Percentiles rank a stretch among this genome's conserved stretches.
These are phyloP conservation scores for Mylabris sibirica DNA, from an alignment of 2,888 invertebrate genomes.

Conservation along the genomic window DNA sequence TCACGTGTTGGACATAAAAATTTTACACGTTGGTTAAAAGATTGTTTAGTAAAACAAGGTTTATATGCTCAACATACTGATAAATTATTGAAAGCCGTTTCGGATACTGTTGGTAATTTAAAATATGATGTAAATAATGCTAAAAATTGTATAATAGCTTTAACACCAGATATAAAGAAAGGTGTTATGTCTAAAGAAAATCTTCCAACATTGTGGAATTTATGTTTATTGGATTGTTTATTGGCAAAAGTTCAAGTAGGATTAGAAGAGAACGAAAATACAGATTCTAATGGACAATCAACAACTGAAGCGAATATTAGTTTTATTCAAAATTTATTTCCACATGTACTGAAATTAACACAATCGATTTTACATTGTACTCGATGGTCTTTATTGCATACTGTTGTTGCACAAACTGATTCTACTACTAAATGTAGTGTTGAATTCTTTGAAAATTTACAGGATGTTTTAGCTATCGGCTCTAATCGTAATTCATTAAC, in stretches of 20 bases:
- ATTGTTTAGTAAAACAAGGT: constrained; percentile 89
- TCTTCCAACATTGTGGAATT: constrained; percentile 75
- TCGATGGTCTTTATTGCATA: constrained; percentile 58
- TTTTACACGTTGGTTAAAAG: constrained; percentile 89
- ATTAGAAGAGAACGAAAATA: constrained; percentile 62
- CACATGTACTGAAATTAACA: constrained; percentile 70
- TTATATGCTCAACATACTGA: constrained; percentile 85
- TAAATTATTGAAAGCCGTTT: constrained; percentile 74
- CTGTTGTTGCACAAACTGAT: constrained; percentile 56
- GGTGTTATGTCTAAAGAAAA: constrained; percentile 60
- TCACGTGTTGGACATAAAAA: constrained; percentile 85
- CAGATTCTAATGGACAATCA: constrained; percentile 50
- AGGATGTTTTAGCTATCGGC: constrained; percentile 62
- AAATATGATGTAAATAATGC: constrained; percentile 70
- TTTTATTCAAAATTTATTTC: constrained; percentile 69
- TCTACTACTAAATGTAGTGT: constrained; percentile 59
- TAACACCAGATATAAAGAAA: constrained; percentile 64
- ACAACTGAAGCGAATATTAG: constrained; percentile 55
- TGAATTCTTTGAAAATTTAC: constrained; percentile 60
- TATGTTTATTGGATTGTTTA: constrained; percentile 78
- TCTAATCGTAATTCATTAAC: constrained; percentile 57
- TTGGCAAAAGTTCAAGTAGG: constrained; percentile 77
- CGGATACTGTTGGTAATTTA: constrained; percentile 72
- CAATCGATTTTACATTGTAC: constrained; percentile 72
- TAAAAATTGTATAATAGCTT: constrained; percentile 66